Percentiles rank a stretch among this genome's conserved stretches.
phyloP scores from a whole-genome alignment of 2,113 vertebrate genomes.

The Elgaria multicarinata region DNA sequence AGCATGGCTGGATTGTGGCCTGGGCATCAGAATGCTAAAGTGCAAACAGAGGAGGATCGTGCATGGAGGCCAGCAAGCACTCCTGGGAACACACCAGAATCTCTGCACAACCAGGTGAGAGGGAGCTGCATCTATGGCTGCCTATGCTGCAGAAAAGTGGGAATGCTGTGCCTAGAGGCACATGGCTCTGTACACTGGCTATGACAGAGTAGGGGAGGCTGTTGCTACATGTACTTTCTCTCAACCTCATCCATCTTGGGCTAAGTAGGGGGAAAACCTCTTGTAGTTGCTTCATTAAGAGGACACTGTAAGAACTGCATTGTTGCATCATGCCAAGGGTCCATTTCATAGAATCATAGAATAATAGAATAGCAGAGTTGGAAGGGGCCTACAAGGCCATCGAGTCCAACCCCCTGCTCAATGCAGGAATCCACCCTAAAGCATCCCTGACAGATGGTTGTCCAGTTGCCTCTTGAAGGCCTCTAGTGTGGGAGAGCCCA shows the following conservation, averaged over 20 bases:
- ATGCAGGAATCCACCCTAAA: no score
- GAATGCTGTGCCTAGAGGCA: not conserved
- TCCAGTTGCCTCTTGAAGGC: no score
- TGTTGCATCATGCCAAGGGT: not conserved
- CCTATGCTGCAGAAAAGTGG: not conserved
- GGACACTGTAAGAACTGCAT: not conserved
- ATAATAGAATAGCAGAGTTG: no score
- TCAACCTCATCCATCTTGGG: not conserved
- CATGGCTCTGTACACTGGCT: not conserved
- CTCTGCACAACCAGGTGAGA: constrained; percentile 81
- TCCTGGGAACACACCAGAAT: constrained; percentile 66
- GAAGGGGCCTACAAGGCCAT: no score
- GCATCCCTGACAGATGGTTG: no score
- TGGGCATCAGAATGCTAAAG: constrained; percentile 62
- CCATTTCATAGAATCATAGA: no score
- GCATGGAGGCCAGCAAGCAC: constrained; percentile 58
- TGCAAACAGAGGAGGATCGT: constrained; percentile 68
- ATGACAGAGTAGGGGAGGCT: not conserved
- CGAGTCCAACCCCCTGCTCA: no score
- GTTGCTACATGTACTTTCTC: not conserved
- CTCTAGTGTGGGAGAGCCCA: no score
- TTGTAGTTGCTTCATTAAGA: not conserved
- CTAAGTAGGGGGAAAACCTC: not conserved
- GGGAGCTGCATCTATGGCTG: not conserved
- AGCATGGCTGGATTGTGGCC: constrained; percentile 67